Conservation (phyloP, 2,888 invertebrate species). For the Lasioglossum lativentre region DNA sequence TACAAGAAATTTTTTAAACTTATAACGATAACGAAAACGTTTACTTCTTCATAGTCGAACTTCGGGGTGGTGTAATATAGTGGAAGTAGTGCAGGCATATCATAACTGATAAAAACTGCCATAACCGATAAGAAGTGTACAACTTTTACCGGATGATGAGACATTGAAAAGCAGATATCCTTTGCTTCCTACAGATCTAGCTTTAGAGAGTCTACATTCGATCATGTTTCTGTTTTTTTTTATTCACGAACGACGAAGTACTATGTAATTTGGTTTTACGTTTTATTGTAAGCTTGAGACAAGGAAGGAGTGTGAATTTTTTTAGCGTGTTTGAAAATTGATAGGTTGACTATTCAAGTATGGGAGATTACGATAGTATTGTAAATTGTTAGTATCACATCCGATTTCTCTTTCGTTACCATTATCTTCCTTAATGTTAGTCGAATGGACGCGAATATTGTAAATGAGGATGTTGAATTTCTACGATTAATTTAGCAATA, state of each 20-base stretch:
- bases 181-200: constrained; percentile 34
- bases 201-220: constrained; percentile 22
- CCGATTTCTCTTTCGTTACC: constrained; percentile 29
- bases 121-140: constrained; percentile 30
- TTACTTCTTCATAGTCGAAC: constrained; percentile 23
- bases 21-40: background rate
- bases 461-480: constrained; percentile 30
- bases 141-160: constrained; percentile 25
- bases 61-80: constrained; percentile 22
- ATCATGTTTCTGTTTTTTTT: constrained; percentile 37
- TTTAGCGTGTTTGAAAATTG: constrained; percentile 23
- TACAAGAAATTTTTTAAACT: background rate
- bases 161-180: constrained; percentile 39
- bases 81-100: constrained; percentile 47
- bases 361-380: too few relatives aligned
- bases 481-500: constrained; percentile 65
- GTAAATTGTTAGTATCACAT: constrained; percentile 37
- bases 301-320: background rate
- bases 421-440: constrained; percentile 28
- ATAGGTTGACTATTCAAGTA: too few relatives aligned
- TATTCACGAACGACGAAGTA: background rate
- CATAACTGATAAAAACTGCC: constrained; percentile 51
- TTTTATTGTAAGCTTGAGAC: too few relatives aligned
- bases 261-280: background rate
- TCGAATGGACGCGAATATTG: background rate